Evolutionary conservation across 2,888 invertebrate genomes (phyloP).

Genomic region (Ennomos fuscantarius): DNA sequence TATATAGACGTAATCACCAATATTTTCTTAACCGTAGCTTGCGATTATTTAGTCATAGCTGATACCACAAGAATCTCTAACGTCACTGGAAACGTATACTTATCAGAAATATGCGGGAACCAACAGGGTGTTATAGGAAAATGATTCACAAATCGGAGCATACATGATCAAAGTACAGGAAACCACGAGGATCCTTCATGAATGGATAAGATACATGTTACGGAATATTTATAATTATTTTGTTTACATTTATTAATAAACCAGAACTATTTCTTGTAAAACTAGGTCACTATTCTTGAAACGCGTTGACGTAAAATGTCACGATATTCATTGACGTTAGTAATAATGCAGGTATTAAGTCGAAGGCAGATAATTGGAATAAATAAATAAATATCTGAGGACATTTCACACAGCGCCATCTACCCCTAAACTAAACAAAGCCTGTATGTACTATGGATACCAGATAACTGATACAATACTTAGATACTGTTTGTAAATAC

Average conservation of each 20-base stretch:
- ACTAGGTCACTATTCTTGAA: slow-evolving; percentile 18
- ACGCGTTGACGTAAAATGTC: slow-evolving; percentile 3
- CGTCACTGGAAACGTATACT: neutral
- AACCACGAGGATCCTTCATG: neutral
- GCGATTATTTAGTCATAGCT: too few species aligned
- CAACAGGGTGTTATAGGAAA: slow-evolving; percentile 3
- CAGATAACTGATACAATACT: too few species aligned
- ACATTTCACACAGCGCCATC: too few species aligned
- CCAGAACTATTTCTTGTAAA: slow-evolving; percentile 6
- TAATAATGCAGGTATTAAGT: too few species aligned
- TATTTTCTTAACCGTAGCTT: too few species aligned
- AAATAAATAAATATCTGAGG: too few species aligned
- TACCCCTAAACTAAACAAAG: too few species aligned
- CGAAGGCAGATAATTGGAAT: too few species aligned
- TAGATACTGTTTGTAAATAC: too few species aligned
- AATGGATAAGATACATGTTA: slow-evolving; percentile 7
- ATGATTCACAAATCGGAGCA: slow-evolving; percentile 6
- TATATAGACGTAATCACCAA: too few species aligned
- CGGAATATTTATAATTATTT: slow-evolving; percentile 5
- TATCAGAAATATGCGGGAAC: neutral
- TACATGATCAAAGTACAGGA: slow-evolving; percentile 5
- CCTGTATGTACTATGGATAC: too few species aligned
- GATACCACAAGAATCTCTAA: too few species aligned
- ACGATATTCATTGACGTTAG: neutral
- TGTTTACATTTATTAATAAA: neutral